Base-by-base conservation (phyloP, 2,888 invertebrate species). In the Coremacera marginata region DNA sequence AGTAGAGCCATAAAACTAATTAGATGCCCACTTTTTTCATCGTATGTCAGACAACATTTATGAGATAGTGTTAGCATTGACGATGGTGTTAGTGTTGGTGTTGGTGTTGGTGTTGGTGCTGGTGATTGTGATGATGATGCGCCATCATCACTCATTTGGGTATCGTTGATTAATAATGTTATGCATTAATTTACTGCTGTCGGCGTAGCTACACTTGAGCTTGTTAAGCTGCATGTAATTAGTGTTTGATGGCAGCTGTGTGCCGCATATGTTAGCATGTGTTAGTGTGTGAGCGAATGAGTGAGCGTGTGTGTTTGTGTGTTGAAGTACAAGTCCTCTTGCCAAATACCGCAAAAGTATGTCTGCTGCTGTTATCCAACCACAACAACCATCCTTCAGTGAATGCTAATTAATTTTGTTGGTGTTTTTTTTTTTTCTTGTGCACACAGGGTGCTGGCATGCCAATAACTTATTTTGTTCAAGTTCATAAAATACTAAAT, bases 121-220 rank as follows among this genome's bases (percentile, higher is more conserved):
- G 44, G 22, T 22, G 67, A 67, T 19, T 16, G n/a, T 37, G 44
- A 44, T 67, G 34, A 37, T 37, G 67, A 22, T 16, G 60, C 27
- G 27, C 25, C 60, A 22, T 60, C 27, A 60, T 60, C 65, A 65
- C 60, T 60, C 60, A 27, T 60, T 60, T 16, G 67, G 67, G 67
- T 22, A 67, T 67, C 67, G 44, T 67, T 67, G 37, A 37, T 34
- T 19, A 67, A 22, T 37, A 67, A 67, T 67, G 67, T n/a, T 37
- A 37, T 44, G 19, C 67, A 67, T 67, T 67, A 67, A 67, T 67
- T 67, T 67, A 37, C 19, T 37, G 60, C 60, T 60, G 11, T 60
- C 27, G 60, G 27, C 60, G 25, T 5, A 25, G 27, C 25, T 60
- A 9, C 60, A 27, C 25, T 27, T 22, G 14, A 60, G 60, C 27